phyloP scores from a whole-genome alignment of 2,888 invertebrate genomes.

The Gasteruption jaculator region DNA sequence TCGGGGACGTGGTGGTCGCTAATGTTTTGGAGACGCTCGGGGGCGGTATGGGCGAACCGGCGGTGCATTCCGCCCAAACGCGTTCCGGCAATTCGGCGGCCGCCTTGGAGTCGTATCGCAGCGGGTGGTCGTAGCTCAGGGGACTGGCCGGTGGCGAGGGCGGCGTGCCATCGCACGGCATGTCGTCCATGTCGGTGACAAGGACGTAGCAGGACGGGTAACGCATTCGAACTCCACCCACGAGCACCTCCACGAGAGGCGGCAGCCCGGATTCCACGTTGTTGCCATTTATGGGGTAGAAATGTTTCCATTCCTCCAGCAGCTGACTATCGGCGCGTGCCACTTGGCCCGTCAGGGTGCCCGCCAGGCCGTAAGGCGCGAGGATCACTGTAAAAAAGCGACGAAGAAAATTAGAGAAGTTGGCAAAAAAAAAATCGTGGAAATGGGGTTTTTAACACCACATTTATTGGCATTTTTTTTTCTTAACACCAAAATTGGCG shows the following conservation, averaged over 20 bases:
- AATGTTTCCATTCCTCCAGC: constrained; percentile 91
- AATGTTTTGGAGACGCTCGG: constrained; percentile 42
- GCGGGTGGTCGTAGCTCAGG: constrained; percentile 52
- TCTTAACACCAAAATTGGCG: too few species aligned
- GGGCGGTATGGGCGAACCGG: constrained; percentile 48
- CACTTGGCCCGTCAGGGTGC: constrained; percentile 82
- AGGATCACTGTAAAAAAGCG: constrained; percentile 72
- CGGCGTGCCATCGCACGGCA: constrained; percentile 49
- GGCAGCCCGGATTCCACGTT: constrained; percentile 50
- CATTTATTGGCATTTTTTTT: too few species aligned
- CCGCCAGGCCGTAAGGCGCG: constrained; percentile 92
- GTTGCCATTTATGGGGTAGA: constrained; percentile 78
- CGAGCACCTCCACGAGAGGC: constrained; percentile 64
- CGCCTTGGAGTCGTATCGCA: constrained; percentile 53
- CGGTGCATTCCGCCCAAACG: constrained; percentile 72
- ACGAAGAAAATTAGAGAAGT: too few species aligned
- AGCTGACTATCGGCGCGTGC: constrained; percentile 64
- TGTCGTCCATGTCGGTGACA: constrained; percentile 80
- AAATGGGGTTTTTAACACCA: too few species aligned
- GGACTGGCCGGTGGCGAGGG: constrained; percentile 46
- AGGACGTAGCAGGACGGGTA: constrained; percentile 95
- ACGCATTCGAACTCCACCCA: constrained; percentile 88
- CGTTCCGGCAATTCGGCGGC: constrained; percentile 64
- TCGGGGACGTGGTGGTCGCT: too few species aligned
- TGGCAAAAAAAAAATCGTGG: too few species aligned